Conservation (phyloP, 2,113 vertebrate genomes). For the Holacanthus passer region DNA sequence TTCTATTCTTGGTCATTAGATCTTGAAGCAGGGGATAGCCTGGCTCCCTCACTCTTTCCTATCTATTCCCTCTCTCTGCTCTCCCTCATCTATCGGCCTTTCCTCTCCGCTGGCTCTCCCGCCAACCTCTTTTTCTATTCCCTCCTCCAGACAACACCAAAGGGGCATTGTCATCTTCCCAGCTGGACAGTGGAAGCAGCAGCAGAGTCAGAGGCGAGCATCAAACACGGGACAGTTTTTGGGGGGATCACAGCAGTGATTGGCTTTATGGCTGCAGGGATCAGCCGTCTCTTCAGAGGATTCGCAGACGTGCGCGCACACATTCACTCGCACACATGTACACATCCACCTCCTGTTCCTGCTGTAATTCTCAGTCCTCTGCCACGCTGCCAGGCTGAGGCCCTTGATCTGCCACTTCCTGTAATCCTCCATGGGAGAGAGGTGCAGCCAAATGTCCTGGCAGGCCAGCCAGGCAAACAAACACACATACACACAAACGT, state of each 20-base stretch:
- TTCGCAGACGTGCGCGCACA: slow-evolving; percentile 28
- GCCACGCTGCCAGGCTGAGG: slow-evolving; percentile 70
- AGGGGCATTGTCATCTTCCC: slow-evolving; percentile 62
- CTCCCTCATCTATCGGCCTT: slow-evolving; percentile 9
- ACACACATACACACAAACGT: slow-evolving; percentile 34
- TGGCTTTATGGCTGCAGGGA: slow-evolving; percentile 63
- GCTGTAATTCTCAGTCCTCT: slow-evolving; percentile 75
- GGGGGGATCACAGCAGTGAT: slow-evolving; percentile 65
- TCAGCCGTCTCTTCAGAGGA: slow-evolving; percentile 61
- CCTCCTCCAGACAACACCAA: slow-evolving; percentile 57
- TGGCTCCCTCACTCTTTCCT: slow-evolving; percentile 50
- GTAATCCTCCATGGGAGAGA: slow-evolving; percentile 73
- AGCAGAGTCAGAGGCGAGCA: slow-evolving; percentile 51
- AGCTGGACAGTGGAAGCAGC: slow-evolving; percentile 57
- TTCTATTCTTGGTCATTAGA: slow-evolving; percentile 81
- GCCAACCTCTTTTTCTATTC: slow-evolving; percentile 30
- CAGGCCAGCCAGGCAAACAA: slow-evolving; percentile 52
- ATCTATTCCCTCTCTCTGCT: slow-evolving; percentile 20
- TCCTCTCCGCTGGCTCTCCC: slow-evolving; percentile 26
- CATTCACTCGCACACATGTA: slow-evolving; percentile 37
- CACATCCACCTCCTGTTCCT: slow-evolving; percentile 58
- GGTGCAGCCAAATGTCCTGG: slow-evolving; percentile 72
- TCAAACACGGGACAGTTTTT: slow-evolving; percentile 65
- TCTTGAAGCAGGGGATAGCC: slow-evolving; percentile 68
- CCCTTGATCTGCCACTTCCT: slow-evolving; percentile 84